These are phyloP conservation scores for Ivindomyrus marchei DNA, from an alignment of 2,113 vertebrate genomes.

Conservation along the genomic window DNA sequence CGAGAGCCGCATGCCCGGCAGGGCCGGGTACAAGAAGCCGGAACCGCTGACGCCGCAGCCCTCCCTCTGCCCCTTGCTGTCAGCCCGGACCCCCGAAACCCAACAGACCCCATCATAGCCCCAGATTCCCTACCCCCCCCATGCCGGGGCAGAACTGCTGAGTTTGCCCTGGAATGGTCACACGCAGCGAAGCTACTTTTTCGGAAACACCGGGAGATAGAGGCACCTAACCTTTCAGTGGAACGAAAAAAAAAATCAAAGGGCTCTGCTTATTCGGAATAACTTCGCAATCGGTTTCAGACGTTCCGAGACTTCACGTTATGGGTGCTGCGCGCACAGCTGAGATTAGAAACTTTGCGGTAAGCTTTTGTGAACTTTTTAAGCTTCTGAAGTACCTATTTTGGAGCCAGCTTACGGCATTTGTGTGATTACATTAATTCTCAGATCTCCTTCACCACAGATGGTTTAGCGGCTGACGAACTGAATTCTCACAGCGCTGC, in stretches of 20 bases:
- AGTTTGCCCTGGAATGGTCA: neutral
- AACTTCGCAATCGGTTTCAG: constrained; percentile 13
- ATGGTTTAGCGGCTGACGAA: constrained; percentile 66
- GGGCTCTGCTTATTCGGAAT: neutral
- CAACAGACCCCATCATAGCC: neutral
- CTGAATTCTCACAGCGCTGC: constrained; percentile 57
- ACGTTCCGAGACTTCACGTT: constrained; percentile 6
- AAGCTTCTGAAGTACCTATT: constrained; percentile 48
- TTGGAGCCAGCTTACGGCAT: constrained; percentile 55
- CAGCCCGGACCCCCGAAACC: neutral
- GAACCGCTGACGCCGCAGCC: neutral
- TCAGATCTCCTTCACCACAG: constrained; percentile 50
- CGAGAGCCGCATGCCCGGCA: neutral
- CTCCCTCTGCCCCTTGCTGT: neutral
- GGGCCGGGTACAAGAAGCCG: neutral
- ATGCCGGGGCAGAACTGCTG: neutral
- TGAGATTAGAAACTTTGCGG: constrained; percentile 42
- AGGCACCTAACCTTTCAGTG: neutral
- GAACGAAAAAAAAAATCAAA: neutral
- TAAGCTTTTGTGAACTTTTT: constrained; percentile 46
- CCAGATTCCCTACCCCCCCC: neutral
- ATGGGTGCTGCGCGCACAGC: neutral
- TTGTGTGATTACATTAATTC: constrained; percentile 49
- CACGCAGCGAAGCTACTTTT: neutral
- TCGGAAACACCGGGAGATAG: neutral